Evolutionary conservation across 35 echinoderm and acorn worm species (phyloP), one percentile per base, ranked within the genome.

Genomic region (Heliocidaris tuberculata): DNA sequence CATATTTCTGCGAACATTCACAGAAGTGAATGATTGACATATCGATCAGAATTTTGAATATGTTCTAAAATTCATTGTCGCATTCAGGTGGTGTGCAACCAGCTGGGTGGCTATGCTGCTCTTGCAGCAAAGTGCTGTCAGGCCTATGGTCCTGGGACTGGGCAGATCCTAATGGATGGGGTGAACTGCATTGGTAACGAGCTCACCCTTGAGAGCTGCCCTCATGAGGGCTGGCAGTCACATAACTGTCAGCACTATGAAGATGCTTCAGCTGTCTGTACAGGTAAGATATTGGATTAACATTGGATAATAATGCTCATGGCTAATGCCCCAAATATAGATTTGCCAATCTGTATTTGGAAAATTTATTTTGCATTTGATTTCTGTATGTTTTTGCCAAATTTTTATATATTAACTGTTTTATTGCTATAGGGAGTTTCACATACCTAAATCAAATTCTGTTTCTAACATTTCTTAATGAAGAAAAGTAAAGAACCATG

Each of bases 171-270:
- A 48, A 90, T 99, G 29, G 98, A 99, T 94, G 96, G 96, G 17
- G 92, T 99, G 3, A 52, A 50, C 13, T 99, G 98, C 47, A 93
- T 4, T n/a, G 98, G 98, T 11, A 90, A 12, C 1, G 98, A 99
- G 49, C 65, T 47, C 1, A 90, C 61, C 16, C 92, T 99, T 9
- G 95, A 97, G 47, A 96, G 97, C 49, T 99, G 98, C 78, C 95
- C 92, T 12, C 95, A 97, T 60, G 94, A 97, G 32, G 96, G 98
- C 6, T 99, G 96, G 96, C 95, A 94, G 13, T 95, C 94, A 15
- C 96, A 99, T 85, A 99, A 99, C 87, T 99, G 98, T 90, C 95
- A 97, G 31, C 98, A 99, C 93, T 96, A 97, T 60, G 98, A 99
- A 60, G 98, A 99, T 78, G 94, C 98, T 27, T 95, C 95, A 6